These are phyloP conservation scores for Lamellibrachia luymesi DNA, from an alignment of 1,140 invertebrate genomes.

Conservation along the genomic window DNA sequence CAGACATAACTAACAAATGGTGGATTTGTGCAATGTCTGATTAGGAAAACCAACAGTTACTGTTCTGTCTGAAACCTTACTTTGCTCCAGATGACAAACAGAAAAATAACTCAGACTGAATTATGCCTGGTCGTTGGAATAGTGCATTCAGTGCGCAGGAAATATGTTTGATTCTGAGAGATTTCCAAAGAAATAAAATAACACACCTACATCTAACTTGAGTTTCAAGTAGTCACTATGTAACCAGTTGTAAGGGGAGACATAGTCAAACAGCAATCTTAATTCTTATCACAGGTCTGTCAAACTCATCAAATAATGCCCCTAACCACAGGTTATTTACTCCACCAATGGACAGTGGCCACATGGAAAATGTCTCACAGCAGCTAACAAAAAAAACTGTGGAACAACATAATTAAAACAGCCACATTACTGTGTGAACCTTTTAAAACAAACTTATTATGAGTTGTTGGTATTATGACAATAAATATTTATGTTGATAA, in stretches of 20 bases:
- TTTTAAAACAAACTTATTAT: background rate
- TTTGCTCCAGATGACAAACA: no score
- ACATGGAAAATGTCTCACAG: background rate
- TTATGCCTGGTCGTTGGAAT: no score
- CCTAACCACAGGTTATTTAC: background rate
- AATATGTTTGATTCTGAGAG: no score
- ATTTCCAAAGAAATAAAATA: no score
- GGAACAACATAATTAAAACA: background rate
- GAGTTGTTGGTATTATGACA: background rate
- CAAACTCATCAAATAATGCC: background rate
- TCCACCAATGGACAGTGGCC: background rate
- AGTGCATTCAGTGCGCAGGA: no score
- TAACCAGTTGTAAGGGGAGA: slow-evolving; percentile 18
- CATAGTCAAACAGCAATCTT: background rate
- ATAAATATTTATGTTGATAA: background rate
- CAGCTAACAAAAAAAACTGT: background rate
- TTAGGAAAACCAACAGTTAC: no score
- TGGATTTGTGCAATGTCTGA: background rate
- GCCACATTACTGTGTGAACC: background rate
- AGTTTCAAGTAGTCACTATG: slow-evolving; percentile 25
- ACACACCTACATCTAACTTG: background rate
- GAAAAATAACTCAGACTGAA: no score
- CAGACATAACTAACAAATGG: background rate
- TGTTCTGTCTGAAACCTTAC: no score
- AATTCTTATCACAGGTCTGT: background rate